These are phyloP conservation scores for Drosophila diplacantha DNA, from an alignment of 2,888 invertebrate genomes.

Conservation along the genomic window DNA sequence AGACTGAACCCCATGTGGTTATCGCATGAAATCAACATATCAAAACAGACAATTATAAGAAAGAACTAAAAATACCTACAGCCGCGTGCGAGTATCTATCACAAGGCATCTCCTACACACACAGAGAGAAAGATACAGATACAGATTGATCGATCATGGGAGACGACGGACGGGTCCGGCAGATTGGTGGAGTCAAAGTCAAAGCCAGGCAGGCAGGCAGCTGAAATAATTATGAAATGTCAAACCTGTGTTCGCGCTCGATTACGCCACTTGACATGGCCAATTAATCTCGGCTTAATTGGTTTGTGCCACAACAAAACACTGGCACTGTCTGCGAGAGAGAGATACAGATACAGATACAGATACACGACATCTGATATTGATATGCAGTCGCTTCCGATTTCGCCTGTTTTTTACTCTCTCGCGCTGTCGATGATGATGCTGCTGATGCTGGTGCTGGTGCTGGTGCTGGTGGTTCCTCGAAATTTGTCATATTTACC, in stretches of 20 bases:
- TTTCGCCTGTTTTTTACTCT: constrained; percentile 48
- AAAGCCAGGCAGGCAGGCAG: constrained; percentile 37
- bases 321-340: constrained; percentile 19
- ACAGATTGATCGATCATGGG: constrained; percentile 64
- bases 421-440: background rate
- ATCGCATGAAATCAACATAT: constrained; percentile 59
- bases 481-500: constrained; percentile 71
- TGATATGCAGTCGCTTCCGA: constrained; percentile 68
- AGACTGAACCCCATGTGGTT: constrained; percentile 41
- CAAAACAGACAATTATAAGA: constrained; percentile 44
- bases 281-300: constrained; percentile 74
- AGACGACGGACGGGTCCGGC: constrained; percentile 28
- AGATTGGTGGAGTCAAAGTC: constrained; percentile 32
- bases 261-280: constrained; percentile 75
- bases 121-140: constrained; percentile 19
- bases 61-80: constrained; percentile 16
- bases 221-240: constrained; percentile 75
- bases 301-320: constrained; percentile 69
- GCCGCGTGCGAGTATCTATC: constrained; percentile 34
- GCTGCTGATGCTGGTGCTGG: constrained; percentile 18
- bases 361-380: constrained; percentile 61
- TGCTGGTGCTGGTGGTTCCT: constrained; percentile 19
- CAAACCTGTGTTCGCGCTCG: constrained; percentile 75
- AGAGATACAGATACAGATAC: constrained; percentile 26
- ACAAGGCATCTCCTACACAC: constrained; percentile 34